Percentiles rank a stretch among this genome's conserved stretches.
phyloP scores from a whole-genome alignment of 1,140 invertebrate genomes.

The Dendrolimus kikuchii region DNA sequence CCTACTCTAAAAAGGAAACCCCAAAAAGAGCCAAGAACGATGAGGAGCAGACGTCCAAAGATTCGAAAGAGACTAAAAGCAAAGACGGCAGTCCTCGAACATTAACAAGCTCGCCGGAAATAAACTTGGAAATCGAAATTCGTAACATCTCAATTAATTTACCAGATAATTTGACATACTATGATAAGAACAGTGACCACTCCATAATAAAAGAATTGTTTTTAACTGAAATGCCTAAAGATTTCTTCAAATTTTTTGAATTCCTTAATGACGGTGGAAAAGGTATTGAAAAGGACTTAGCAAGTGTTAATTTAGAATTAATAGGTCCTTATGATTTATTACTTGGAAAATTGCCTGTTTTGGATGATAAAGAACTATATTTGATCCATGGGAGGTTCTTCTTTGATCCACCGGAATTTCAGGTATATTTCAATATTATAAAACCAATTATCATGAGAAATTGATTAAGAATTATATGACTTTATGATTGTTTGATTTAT shows the following conservation, averaged over 20 bases:
- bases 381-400: slow-evolving; percentile 92
- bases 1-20: slow-evolving; percentile 20
- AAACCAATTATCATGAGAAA: no score
- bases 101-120: no score
- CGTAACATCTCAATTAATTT: slow-evolving; percentile 2
- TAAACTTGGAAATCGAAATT: background rate
- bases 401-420: slow-evolving; percentile 95
- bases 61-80: background rate
- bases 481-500: no score
- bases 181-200: slow-evolving; percentile 32
- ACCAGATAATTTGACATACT: slow-evolving; percentile 25
- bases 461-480: no score
- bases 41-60: slow-evolving; percentile 26
- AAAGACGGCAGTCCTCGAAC: no score
- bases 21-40: background rate
- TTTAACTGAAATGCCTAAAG: slow-evolving; percentile 88
- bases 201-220: slow-evolving; percentile 82
- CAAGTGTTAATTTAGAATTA: slow-evolving; percentile 78
- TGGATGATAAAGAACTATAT: slow-evolving; percentile 75
- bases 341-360: slow-evolving; percentile 76
- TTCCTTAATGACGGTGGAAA: slow-evolving; percentile 73
- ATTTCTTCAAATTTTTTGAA: slow-evolving; percentile 90
- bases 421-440: slow-evolving; percentile 66
- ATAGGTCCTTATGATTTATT: slow-evolving; percentile 93
- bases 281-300: slow-evolving; percentile 74